phyloP scores from a whole-genome alignment of 2,888 invertebrate genomes.

The Drosophila eohydei region DNA sequence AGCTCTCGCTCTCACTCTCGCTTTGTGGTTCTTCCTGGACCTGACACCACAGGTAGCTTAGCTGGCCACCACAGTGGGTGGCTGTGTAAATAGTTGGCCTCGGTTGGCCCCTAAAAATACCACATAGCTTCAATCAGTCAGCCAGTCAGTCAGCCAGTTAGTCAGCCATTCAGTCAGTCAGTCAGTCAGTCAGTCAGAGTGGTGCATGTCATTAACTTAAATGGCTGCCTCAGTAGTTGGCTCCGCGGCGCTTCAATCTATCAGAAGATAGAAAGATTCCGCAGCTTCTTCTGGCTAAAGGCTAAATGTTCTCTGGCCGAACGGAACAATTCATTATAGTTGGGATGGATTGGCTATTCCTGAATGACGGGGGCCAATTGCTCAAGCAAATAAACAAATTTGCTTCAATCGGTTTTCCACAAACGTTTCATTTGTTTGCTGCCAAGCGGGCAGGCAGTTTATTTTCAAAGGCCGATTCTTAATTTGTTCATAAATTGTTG shows the following conservation, averaged over 20 bases:
- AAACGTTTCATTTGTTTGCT: constrained; percentile 20
- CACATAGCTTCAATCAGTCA: constrained; percentile 58
- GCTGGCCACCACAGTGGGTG: constrained; percentile 78
- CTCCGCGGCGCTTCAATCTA: constrained; percentile 72
- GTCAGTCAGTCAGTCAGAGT: constrained; percentile 32
- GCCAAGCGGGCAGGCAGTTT: constrained; percentile 47
- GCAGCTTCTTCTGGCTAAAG: constrained; percentile 28
- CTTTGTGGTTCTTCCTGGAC: constrained; percentile 1
- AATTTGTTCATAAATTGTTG: constrained; percentile 79
- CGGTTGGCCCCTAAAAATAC: constrained; percentile 77
- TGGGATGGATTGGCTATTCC: constrained; percentile 67
- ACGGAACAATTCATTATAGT: constrained; percentile 76
- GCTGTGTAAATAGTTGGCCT: constrained; percentile 80
- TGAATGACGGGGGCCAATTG: constrained; percentile 76
- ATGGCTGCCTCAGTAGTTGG: constrained; percentile 69
- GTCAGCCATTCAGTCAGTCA: constrained; percentile 24
- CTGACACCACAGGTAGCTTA: constrained; percentile 74
- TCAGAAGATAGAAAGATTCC: constrained; percentile 45
- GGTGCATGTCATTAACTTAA: constrained; percentile 66
- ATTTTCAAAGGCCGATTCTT: constrained; percentile 69
- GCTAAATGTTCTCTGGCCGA: constrained; percentile 12
- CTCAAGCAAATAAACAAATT: constrained; percentile 79
- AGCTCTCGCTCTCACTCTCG: constrained; percentile 4
- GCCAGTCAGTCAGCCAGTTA: constrained; percentile 43
- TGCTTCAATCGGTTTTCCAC: constrained; percentile 53